phyloP scores from a whole-genome alignment of 1,140 invertebrate species.

The Lordiphosa stackelbergi region DNA sequence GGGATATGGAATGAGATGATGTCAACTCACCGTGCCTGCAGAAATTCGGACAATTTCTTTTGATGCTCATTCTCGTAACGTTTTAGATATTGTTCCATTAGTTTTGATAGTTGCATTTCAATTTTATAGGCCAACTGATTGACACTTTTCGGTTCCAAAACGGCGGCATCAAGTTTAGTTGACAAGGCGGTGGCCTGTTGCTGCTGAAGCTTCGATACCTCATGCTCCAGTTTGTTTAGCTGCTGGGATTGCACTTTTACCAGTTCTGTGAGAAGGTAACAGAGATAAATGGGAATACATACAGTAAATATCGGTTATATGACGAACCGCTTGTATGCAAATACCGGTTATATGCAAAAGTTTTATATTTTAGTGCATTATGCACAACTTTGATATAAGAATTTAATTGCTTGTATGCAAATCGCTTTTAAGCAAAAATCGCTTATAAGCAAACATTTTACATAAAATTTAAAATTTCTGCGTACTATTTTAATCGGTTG shows the following conservation, averaged over 20 bases:
- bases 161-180: slow-evolving; percentile 4
- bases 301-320: too few species aligned
- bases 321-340: too few species aligned
- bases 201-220: slow-evolving; percentile 45
- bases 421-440: too few species aligned
- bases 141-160: slow-evolving; percentile 50
- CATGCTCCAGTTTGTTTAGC: slow-evolving; percentile 58
- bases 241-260: slow-evolving; percentile 63
- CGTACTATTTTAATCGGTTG: too few species aligned
- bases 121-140: slow-evolving; percentile 69
- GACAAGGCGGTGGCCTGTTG: slow-evolving; percentile 8
- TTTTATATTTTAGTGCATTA: too few species aligned
- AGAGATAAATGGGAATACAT: too few species aligned
- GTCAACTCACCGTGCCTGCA: slow-evolving; percentile 47
- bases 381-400: too few species aligned
- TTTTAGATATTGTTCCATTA: slow-evolving; percentile 72
- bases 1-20: too few species aligned
- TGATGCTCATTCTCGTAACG: slow-evolving; percentile 78
- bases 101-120: slow-evolving; percentile 71
- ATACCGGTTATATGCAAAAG: too few species aligned
- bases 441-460: too few species aligned
- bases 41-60: slow-evolving; percentile 58
- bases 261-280: slow-evolving; percentile 33
- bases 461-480: too few species aligned
- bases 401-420: too few species aligned